phyloP scores from a whole-genome alignment of 2,113 vertebrate species.

The Otus sunia region DNA sequence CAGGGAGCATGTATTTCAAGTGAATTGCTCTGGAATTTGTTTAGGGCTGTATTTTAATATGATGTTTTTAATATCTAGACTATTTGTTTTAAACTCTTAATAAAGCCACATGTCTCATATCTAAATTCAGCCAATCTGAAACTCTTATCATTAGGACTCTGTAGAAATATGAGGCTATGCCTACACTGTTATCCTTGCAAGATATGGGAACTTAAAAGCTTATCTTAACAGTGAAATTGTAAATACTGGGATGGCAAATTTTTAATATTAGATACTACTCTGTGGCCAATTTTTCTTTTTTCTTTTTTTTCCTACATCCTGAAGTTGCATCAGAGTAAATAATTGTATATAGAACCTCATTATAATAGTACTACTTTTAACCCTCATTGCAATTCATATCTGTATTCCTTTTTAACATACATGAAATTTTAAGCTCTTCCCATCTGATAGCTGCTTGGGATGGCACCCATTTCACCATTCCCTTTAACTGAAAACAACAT shows the following conservation, averaged over 20 bases:
- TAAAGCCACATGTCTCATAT: not conserved
- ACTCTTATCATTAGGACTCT: not conserved
- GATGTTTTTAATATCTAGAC: not conserved
- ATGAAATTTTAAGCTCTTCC: not conserved
- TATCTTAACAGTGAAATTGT: not conserved
- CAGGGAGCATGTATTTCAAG: not conserved
- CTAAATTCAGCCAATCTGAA: not conserved
- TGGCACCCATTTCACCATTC: not conserved
- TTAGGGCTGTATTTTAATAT: not conserved
- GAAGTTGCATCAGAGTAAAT: not conserved
- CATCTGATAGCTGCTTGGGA: not conserved
- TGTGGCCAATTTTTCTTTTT: not conserved
- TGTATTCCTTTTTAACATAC: not conserved
- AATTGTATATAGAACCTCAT: not conserved
- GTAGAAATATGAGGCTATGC: not conserved
- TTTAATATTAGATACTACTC: not conserved
- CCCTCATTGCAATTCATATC: not conserved
- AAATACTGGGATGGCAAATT: not conserved
- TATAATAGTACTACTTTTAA: not conserved
- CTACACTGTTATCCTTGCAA: not conserved
- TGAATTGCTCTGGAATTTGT: not conserved
- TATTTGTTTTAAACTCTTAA: not conserved
- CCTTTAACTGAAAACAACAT: not conserved
- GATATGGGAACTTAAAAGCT: not conserved
- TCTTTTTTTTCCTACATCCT: not conserved